phyloP scores from a whole-genome alignment of 2,888 invertebrate genomes.

The Tortricodes alternella region DNA sequence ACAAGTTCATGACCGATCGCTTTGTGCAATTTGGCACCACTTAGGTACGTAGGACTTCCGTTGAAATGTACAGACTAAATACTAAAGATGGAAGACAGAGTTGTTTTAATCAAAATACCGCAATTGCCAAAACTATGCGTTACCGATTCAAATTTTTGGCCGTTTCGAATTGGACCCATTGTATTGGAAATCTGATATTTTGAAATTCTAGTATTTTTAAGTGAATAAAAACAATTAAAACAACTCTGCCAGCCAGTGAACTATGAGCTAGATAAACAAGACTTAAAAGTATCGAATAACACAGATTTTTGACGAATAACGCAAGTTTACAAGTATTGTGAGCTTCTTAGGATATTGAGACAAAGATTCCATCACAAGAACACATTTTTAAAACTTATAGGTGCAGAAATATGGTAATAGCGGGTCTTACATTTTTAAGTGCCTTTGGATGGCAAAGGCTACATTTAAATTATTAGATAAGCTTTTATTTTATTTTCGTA shows the following conservation, averaged over 20 bases:
- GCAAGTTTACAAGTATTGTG: slow-evolving; percentile 45
- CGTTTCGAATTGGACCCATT: too few relatives aligned
- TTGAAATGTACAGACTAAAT: slow-evolving; percentile 58
- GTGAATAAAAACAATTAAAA: slow-evolving; percentile 1
- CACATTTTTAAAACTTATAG: background rate
- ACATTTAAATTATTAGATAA: too few relatives aligned
- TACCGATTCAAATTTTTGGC: too few relatives aligned
- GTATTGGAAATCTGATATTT: too few relatives aligned
- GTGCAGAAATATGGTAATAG: too few relatives aligned
- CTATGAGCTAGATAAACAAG: slow-evolving; percentile 48
- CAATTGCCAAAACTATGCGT: too few relatives aligned
- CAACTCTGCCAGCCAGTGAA: slow-evolving; percentile 9
- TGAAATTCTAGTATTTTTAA: too few relatives aligned
- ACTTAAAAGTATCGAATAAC: slow-evolving; percentile 61
- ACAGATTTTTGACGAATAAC: slow-evolving; percentile 73
- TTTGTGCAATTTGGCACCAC: slow-evolving; percentile 62
- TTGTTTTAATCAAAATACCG: background rate
- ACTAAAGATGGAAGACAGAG: slow-evolving; percentile 34
- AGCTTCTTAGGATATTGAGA: slow-evolving; percentile 38
- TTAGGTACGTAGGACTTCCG: slow-evolving; percentile 73
- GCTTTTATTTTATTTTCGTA: too few relatives aligned
- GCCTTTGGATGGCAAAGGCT: too few relatives aligned
- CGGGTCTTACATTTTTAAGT: too few relatives aligned
- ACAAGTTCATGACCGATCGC: slow-evolving; percentile 35
- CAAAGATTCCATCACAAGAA: slow-evolving; percentile 3